Evolutionary conservation across 2,888 invertebrate species (phyloP).

Genomic region (Drosophila heteroneura): DNA sequence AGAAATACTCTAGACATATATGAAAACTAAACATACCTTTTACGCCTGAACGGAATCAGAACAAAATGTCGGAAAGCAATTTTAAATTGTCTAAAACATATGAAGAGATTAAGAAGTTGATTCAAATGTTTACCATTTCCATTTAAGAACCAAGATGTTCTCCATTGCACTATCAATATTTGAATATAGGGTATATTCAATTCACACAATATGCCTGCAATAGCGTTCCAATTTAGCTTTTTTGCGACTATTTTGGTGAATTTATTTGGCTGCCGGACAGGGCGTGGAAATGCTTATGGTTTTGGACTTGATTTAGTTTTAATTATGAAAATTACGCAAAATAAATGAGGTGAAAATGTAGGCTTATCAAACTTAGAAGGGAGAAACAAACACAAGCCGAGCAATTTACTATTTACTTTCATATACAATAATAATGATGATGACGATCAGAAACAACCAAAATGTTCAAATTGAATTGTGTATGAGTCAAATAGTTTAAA

Average conservation of each 20-base stretch:
- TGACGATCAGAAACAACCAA: background rate
- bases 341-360: constrained; percentile 54
- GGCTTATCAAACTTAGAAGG: constrained; percentile 22
- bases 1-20: background rate
- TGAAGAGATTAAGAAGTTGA: background rate
- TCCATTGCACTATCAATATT: background rate
- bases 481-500: constrained; percentile 1
- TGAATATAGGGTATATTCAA: constrained; percentile 17
- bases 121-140: background rate
- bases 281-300: constrained; percentile 39
- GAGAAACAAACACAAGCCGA: constrained; percentile 17
- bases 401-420: constrained; percentile 1
- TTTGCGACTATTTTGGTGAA: constrained; percentile 29
- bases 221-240: background rate
- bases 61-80: background rate
- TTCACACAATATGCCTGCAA: background rate
- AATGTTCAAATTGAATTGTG: background rate
- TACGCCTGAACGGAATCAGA: background rate
- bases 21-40: background rate
- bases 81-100: background rate
- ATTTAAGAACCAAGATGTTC: background rate
- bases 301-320: constrained; percentile 76
- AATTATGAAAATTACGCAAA: constrained; percentile 55
- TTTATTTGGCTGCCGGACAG: constrained; percentile 37
- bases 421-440: constrained; percentile 32